Conservation (phyloP, 2,888 invertebrate genomes). For the Elysia crispata region DNA sequence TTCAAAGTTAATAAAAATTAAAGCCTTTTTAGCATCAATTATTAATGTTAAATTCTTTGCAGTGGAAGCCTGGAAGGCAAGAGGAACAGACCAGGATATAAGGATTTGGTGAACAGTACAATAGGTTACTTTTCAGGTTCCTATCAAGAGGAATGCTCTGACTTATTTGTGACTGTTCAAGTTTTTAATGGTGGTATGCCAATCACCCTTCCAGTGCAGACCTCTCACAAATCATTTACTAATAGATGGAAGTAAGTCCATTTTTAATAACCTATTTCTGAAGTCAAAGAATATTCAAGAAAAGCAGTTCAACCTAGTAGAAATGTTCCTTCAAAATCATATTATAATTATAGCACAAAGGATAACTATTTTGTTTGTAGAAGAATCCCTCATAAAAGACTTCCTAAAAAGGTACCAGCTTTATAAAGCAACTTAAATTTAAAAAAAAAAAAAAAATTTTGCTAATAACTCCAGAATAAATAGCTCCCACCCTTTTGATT, state of each 20-base stretch:
- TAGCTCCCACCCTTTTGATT: too few relatives aligned
- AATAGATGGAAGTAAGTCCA: conserved; percentile 91
- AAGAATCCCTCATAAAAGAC: too few relatives aligned
- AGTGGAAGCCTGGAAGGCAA: conserved; percentile 86
- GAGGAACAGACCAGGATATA: conserved; percentile 90
- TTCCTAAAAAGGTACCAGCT: too few relatives aligned
- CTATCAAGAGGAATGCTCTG: conserved; percentile 90
- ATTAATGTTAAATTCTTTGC: neutral
- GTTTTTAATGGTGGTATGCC: conserved; percentile 88
- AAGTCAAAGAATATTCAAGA: neutral
- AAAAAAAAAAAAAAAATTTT: too few relatives aligned
- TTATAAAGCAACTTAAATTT: too few relatives aligned
- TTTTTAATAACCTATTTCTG: neutral
- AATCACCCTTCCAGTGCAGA: conserved; percentile 90
- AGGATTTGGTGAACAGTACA: conserved; percentile 90
- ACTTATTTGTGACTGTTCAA: conserved; percentile 92
- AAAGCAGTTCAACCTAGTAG: too few relatives aligned
- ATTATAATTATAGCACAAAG: too few relatives aligned
- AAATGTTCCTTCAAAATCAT: too few relatives aligned
- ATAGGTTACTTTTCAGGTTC: conserved; percentile 93
- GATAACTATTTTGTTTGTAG: too few relatives aligned
- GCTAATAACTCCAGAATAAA: too few relatives aligned
- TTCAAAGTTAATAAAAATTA: too few relatives aligned
- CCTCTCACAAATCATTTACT: conserved; percentile 94
- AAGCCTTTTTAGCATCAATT: too few relatives aligned